phyloP scores from a whole-genome alignment of 2,113 vertebrate species.

The Phycodurus eques region DNA sequence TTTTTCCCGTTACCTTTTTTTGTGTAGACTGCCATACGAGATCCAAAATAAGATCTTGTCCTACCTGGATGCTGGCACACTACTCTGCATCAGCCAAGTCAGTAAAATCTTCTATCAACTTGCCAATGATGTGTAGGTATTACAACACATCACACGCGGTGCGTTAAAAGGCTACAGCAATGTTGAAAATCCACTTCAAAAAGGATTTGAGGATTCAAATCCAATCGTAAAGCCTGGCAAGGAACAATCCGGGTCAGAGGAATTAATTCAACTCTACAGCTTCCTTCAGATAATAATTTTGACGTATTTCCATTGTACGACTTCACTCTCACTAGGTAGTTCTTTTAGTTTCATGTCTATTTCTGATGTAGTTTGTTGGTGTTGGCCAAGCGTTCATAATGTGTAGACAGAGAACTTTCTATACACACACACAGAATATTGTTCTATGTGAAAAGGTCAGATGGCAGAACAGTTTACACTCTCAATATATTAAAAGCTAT shows the following conservation, averaged over 20 bases:
- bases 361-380: neutral
- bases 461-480: no score
- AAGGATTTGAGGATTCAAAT: neutral
- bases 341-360: neutral
- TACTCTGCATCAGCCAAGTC: conserved; percentile 77
- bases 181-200: neutral
- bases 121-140: conserved; percentile 85
- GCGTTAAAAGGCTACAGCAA: neutral
- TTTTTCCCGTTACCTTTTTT: conserved; percentile 26
- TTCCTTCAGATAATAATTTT: neutral
- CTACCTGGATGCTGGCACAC: conserved; percentile 77
- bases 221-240: neutral
- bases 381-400: neutral
- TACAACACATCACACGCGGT: neutral
- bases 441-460: no score
- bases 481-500: no score
- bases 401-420: neutral
- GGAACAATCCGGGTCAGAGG: neutral
- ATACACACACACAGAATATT: no score
- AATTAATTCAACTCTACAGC: neutral
- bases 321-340: neutral
- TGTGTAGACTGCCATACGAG: conserved; percentile 81
- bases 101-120: conserved; percentile 78
- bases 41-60: conserved; percentile 82
- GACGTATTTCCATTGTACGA: neutral